These are phyloP conservation scores for Abscondita cerata DNA, from an alignment of 2,888 invertebrate species.

Conservation along the genomic window DNA sequence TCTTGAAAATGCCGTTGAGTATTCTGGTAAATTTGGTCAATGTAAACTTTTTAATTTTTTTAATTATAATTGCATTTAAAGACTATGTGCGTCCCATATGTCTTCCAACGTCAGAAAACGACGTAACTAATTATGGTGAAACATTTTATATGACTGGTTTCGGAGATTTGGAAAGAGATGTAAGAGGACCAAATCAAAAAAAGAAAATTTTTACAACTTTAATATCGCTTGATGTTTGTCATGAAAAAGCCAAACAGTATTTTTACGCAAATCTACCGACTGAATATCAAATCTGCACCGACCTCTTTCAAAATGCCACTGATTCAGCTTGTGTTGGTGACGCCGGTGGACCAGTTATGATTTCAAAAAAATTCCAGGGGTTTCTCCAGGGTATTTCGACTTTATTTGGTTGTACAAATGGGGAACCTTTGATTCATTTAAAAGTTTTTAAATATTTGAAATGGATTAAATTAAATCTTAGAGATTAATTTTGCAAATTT, in stretches of 20 bases:
- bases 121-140: neutral
- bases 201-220: neutral
- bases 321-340: neutral
- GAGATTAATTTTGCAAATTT: neutral
- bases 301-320: neutral
- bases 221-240: neutral
- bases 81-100: slow-evolving; percentile 4
- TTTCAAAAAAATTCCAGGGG: neutral
- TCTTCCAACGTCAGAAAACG: neutral
- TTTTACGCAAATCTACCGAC: too few species aligned
- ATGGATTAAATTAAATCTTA: neutral
- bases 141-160: neutral
- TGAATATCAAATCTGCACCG: neutral
- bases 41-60: neutral
- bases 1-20: neutral
- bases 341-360: neutral
- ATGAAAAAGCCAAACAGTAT: neutral
- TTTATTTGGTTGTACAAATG: neutral
- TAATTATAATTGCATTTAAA: neutral
- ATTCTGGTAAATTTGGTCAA: neutral
- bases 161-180: neutral
- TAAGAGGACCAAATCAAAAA: neutral
- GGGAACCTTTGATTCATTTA: neutral
- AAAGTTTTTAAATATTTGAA: neutral
- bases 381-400: neutral